Evolutionary conservation across 2,797 vertebrate genomes (phyloP).

Genomic region (Hirundo rustica): DNA sequence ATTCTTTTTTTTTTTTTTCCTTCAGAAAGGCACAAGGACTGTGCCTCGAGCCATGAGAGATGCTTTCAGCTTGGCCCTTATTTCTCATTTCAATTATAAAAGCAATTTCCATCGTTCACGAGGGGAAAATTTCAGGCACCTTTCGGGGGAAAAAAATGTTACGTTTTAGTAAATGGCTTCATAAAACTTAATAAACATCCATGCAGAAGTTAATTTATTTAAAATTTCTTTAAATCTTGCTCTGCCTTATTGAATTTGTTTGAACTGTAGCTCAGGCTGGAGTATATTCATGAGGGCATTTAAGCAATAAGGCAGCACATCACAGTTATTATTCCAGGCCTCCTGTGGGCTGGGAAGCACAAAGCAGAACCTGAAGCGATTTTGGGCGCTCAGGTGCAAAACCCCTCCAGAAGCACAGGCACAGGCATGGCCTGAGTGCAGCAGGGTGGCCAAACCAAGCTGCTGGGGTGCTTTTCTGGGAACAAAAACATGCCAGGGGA

Average conservation of each 20-base stretch:
- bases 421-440: not conserved
- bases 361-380: not conserved
- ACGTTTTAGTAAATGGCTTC: conserved; percentile 8
- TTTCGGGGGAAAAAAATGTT: not conserved
- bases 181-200: conserved; percentile 51
- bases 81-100: conserved; percentile 44
- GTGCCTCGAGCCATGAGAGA: not conserved
- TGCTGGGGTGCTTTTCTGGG: not conserved
- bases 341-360: not conserved
- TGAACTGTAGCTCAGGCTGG: conserved; percentile 5
- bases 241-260: conserved; percentile 32
- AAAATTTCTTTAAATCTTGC: conserved; percentile 40
- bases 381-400: not conserved
- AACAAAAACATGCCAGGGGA: not conserved
- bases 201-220: conserved; percentile 37
- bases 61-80: not conserved
- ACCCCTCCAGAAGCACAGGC: not conserved
- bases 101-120: not conserved
- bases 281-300: not conserved
- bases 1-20: not conserved
- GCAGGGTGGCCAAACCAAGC: not conserved
- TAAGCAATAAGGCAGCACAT: not conserved
- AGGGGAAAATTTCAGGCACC: not conserved
- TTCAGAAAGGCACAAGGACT: not conserved
- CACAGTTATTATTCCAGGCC: not conserved